Base-by-base conservation (phyloP, 1,140 invertebrate genomes). In the Aphaenogaster rudis region DNA sequence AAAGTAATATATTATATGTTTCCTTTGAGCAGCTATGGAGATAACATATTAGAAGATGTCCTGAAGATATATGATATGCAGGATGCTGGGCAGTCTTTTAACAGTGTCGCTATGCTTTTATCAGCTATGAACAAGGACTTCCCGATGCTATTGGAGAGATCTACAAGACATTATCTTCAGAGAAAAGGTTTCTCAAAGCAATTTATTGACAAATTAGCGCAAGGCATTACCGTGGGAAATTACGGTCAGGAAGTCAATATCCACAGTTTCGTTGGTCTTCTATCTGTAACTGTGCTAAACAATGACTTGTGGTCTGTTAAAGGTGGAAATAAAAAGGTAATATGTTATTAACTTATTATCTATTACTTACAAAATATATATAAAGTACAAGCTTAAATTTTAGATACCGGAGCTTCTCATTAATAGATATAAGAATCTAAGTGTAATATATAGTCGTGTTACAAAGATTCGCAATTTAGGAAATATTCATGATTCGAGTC, bases 201-300 rank as follows among this genome's bases (percentile, higher is more conserved):
- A 36, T 93, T 97, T 33, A 96, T 97, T 15, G 79, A 96, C 80
- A 97, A 97, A 93, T 79, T 97, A 33, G 96, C 96, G 2, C 92
- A 95, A 86, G 96, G 96, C 9, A 95, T 96, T 33, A 91, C 96
- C 45, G 95, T 96, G 64, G 96, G 96, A 0, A 97, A 97, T 94
- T 97, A 97, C 92, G 97, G 97, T 50, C 97, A 97, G 92, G 95
- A 95, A 36, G 95, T 95, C 2, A 91, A 95, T 79, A 93, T 97
- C 39, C 97, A 96, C 84, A 96, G 96, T 86, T 97, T 97, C 94
- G 96, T 97, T 74, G 97, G 96, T 17, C 91, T 78, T 66, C 96
- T 97, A 5, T 96, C 96, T 11, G 81, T 97, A 79, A 96, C 97
- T 86, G 97, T 96, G 36, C 95, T 96, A 3, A 95, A 94, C 69